These are phyloP conservation scores for Pachymerium ferrugineum DNA, from an alignment of 2,888 invertebrate genomes.

Conservation along the genomic window DNA sequence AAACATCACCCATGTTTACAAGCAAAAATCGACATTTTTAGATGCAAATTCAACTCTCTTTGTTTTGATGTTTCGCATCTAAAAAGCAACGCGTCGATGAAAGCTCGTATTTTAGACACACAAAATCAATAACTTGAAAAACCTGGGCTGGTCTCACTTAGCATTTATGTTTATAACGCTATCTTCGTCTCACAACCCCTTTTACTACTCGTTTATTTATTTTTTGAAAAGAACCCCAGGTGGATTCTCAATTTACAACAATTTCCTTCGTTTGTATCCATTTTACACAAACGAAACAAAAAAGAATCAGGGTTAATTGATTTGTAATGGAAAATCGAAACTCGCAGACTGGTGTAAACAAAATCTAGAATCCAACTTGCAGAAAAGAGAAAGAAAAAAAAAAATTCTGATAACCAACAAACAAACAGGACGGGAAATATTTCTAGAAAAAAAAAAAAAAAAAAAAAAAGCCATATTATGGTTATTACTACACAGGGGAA, in stretches of 20 bases:
- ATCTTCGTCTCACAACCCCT: no score
- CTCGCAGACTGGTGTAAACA: neutral
- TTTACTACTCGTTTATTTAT: neutral
- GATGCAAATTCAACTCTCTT: neutral
- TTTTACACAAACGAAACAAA: no score
- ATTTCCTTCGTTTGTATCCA: no score
- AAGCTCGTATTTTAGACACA: neutral
- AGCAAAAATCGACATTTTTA: neutral
- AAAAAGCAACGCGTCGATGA: neutral
- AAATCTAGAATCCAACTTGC: neutral
- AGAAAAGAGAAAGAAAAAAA: no score
- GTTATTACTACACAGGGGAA: no score
- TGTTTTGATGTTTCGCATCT: neutral
- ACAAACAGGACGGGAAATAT: no score
- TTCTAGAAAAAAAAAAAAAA: no score
- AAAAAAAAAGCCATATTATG: no score
- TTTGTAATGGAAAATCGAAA: neutral
- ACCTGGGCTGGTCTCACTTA: no score
- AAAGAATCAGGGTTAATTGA: neutral
- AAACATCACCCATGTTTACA: neutral
- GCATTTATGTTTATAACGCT: conserved; percentile 4
- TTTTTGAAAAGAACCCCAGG: neutral
- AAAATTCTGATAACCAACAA: no score
- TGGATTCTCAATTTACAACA: no score
- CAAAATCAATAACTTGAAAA: neutral